Evolutionary conservation across 92 coral and sea anemone species (phyloP).

Genomic region (Zoanthus solanderi): DNA sequence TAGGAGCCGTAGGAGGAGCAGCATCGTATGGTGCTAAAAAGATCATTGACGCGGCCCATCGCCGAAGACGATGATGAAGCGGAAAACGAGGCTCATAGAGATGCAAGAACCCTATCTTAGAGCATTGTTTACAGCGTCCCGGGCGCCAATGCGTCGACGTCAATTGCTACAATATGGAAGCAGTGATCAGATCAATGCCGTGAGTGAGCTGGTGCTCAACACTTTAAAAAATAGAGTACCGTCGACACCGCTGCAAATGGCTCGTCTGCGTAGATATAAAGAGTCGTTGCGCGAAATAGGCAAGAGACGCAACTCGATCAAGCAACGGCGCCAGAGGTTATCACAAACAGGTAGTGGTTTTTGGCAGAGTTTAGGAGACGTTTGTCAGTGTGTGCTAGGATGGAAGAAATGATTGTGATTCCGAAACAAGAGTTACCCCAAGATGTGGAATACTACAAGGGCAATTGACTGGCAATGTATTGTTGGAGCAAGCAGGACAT

Average conservation of each 20-base stretch:
- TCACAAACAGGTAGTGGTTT: not conserved
- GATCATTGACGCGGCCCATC: not conserved
- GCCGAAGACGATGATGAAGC: not conserved
- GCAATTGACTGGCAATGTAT: constrained; percentile 9
- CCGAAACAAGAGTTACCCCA: not conserved
- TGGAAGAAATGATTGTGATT: constrained; percentile 25
- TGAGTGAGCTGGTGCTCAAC: constrained; percentile 9
- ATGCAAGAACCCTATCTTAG: not conserved
- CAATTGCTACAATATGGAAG: constrained; percentile 1
- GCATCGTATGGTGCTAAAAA: not conserved
- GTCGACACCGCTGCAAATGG: not conserved
- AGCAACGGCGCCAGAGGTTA: not conserved
- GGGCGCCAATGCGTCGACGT: not conserved
- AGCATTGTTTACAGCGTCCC: not conserved
- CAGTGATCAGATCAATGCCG: constrained; percentile 33
- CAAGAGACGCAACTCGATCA: not conserved
- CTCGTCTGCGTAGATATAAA: not conserved
- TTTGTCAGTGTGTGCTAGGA: not conserved
- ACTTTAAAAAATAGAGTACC: not conserved
- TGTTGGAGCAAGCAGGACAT: not conserved
- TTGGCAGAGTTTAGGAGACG: not conserved
- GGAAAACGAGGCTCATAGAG: not conserved
- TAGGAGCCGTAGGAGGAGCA: constrained; percentile 1
- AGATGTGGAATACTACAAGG: not conserved
- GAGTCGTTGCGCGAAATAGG: not conserved